Conservation (phyloP, 2,888 invertebrate genomes). For the Bimastos eiseni region DNA sequence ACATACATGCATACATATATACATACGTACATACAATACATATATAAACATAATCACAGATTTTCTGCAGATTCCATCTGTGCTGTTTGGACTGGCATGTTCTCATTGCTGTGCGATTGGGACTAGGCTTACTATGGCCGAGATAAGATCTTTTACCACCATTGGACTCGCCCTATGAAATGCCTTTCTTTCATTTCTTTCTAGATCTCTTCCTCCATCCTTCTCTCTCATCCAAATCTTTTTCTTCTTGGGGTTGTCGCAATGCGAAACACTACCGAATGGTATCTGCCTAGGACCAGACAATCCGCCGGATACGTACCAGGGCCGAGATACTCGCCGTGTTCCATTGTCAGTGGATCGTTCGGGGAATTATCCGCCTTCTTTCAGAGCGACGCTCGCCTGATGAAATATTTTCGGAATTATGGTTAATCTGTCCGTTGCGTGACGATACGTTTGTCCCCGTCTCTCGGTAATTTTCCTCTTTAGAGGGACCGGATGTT, state of each 20-base stretch:
- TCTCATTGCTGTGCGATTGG: too few species aligned
- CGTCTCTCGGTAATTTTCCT: too few species aligned
- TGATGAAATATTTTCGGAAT: slow-evolving; percentile 3
- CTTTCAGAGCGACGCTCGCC: not conserved
- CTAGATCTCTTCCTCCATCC: too few species aligned
- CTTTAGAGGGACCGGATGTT: not conserved
- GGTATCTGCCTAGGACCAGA: not conserved
- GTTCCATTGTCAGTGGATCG: slow-evolving; percentile 23
- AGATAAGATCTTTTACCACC: too few species aligned
- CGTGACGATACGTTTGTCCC: not conserved
- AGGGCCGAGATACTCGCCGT: slow-evolving; percentile 19
- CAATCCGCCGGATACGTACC: not conserved
- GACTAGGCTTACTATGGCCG: too few species aligned
- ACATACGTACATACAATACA: not conserved
- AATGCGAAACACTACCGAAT: too few species aligned
- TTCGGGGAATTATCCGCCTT: slow-evolving; percentile 22
- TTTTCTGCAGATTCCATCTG: too few species aligned
- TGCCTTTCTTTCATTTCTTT: too few species aligned
- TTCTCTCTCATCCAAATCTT: too few species aligned
- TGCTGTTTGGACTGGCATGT: too few species aligned
- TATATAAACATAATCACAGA: not conserved
- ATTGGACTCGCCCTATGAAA: too few species aligned
- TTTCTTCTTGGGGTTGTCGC: too few species aligned
- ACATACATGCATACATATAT: not conserved
- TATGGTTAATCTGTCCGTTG: not conserved